Percentiles rank a stretch among this genome's conserved stretches.
Conservation (phyloP, 2,797 vertebrate species). For the Takifugu rubripes region DNA sequence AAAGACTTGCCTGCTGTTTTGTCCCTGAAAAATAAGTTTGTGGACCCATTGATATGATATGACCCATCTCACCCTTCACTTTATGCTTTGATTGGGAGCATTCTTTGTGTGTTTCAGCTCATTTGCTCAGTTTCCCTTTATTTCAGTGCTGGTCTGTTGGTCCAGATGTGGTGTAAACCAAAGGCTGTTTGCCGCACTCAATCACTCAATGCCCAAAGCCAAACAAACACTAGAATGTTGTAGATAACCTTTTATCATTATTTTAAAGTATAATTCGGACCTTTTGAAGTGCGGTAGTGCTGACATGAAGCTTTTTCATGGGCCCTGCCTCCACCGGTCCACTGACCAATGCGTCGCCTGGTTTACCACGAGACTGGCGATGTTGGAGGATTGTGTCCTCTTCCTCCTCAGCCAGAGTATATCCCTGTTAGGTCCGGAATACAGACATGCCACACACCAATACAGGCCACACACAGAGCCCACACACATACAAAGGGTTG, state of each 20-base stretch:
- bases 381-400: constrained; percentile 97
- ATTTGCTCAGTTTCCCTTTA: constrained; percentile 16
- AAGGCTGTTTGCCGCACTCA: constrained; percentile 20
- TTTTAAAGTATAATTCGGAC: constrained; percentile 49
- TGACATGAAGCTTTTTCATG: constrained; percentile 98
- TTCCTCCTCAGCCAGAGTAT: constrained; percentile 95
- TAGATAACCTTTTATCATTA: neutral
- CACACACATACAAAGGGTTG: constrained; percentile 40
- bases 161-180: constrained; percentile 19
- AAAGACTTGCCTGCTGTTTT: too few relatives aligned
- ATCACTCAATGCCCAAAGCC: constrained; percentile 6
- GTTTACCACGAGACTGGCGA: constrained; percentile 84
- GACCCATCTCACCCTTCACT: neutral
- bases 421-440: constrained; percentile 79
- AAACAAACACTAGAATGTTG: constrained; percentile 15
- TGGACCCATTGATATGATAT: neutral
- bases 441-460: constrained; percentile 21
- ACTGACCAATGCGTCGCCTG: constrained; percentile 85
- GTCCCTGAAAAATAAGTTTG: neutral
- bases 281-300: constrained; percentile 98
- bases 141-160: constrained; percentile 23
- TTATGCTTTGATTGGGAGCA: too few relatives aligned
- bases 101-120: neutral
- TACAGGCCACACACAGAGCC: constrained; percentile 25
- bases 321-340: constrained; percentile 92